Percentiles rank a stretch among this genome's conserved stretches.
Conservation (phyloP, 2,888 invertebrate genomes). For the Epiblema foenella region DNA sequence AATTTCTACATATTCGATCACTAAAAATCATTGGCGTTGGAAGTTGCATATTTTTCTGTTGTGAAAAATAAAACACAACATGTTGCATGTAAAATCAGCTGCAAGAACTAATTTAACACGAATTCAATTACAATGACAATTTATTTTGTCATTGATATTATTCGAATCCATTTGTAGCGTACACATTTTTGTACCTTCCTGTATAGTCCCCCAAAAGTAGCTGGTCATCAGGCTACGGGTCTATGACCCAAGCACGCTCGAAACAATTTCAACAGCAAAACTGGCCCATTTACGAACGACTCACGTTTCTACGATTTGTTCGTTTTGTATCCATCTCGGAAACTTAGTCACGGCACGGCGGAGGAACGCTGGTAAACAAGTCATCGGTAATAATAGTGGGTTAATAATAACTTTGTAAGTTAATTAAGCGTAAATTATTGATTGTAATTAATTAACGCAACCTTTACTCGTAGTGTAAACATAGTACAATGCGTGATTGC, state of each 20-base stretch:
- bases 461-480: neutral
- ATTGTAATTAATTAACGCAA: conserved; percentile 2
- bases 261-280: neutral
- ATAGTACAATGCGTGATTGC: neutral
- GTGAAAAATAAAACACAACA: no score
- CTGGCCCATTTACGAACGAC: conserved; percentile 15
- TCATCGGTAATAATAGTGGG: conserved; percentile 20
- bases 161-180: neutral
- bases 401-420: conserved; percentile 21
- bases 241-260: neutral
- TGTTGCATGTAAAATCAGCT: no score
- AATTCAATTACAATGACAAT: neutral
- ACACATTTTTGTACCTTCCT: neutral
- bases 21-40: no score
- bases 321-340: conserved; percentile 25
- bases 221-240: neutral
- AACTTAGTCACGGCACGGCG: conserved; percentile 40
- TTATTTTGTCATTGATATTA: neutral
- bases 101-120: no score
- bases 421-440: conserved; percentile 16
- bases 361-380: conserved; percentile 23
- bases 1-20: no score
- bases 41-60: no score
- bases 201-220: neutral
- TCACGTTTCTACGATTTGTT: conserved; percentile 10